Evolutionary conservation across 2,797 vertebrate genomes (phyloP).

Genomic region (Clarias fuscus): DNA sequence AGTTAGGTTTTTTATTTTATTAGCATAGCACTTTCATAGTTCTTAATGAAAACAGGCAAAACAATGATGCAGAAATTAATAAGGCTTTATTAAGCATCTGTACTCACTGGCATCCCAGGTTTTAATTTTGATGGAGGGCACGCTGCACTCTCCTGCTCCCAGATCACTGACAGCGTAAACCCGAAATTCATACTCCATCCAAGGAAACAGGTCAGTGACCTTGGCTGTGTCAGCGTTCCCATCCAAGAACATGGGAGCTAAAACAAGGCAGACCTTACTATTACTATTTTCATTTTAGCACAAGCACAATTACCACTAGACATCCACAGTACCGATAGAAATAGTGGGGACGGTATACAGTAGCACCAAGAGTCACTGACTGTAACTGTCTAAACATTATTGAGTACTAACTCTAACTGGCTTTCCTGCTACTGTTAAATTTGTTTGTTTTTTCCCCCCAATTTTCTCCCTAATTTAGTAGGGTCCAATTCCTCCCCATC

Average conservation of each 20-base stretch:
- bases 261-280: constrained; percentile 9
- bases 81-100: not conserved
- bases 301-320: too few relatives aligned
- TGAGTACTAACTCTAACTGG: too few relatives aligned
- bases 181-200: constrained; percentile 97
- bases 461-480: too few relatives aligned
- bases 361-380: not conserved
- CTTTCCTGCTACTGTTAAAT: too few relatives aligned
- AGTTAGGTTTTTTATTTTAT: constrained; percentile 4
- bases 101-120: constrained; percentile 91
- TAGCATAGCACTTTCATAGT: not conserved
- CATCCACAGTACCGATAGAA: not conserved
- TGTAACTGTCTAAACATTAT: not conserved
- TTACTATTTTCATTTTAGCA: not conserved
- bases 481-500: too few relatives aligned
- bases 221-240: constrained; percentile 83
- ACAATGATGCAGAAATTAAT: not conserved
- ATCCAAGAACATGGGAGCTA: constrained; percentile 86
- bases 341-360: not conserved
- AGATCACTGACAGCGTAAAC: constrained; percentile 90
- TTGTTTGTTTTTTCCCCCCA: too few relatives aligned
- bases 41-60: not conserved
- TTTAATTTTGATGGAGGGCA: constrained; percentile 89
- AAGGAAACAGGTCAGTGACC: constrained; percentile 88
- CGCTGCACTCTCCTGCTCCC: constrained; percentile 89